Conservation (phyloP, 2,113 vertebrate species). For the Gavialis gangeticus region DNA sequence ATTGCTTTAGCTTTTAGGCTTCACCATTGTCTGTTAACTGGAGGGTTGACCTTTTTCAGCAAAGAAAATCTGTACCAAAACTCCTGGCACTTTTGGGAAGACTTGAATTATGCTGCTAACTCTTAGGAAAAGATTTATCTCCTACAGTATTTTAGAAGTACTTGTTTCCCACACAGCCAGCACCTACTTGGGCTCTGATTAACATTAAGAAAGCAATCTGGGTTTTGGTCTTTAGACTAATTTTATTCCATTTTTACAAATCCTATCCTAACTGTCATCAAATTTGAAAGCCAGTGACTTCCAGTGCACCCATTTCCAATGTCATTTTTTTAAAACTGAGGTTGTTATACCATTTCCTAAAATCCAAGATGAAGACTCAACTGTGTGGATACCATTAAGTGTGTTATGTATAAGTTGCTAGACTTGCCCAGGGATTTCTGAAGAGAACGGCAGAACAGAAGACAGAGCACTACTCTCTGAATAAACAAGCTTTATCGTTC, state of each 20-base stretch:
- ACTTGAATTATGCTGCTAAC: neutral
- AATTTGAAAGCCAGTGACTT: neutral
- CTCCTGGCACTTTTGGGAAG: neutral
- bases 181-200: neutral
- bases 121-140: neutral
- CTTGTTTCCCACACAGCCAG: neutral
- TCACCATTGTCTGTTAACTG: neutral
- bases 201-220: conserved; percentile 8
- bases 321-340: neutral
- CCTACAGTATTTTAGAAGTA: neutral
- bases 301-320: neutral
- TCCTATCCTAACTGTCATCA: conserved; percentile 7
- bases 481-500: no score
- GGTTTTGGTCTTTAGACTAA: neutral
- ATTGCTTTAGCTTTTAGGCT: neutral
- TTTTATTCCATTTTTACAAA: neutral
- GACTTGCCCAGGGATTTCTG: no score
- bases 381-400: no score
- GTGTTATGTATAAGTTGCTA: no score
- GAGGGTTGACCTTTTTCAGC: neutral
- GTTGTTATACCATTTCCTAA: neutral
- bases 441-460: no score
- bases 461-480: no score
- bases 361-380: neutral
- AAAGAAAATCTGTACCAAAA: neutral